Base-by-base conservation (phyloP, 53 echinoderm and acorn worm species). In the Luidia sarsii region DNA sequence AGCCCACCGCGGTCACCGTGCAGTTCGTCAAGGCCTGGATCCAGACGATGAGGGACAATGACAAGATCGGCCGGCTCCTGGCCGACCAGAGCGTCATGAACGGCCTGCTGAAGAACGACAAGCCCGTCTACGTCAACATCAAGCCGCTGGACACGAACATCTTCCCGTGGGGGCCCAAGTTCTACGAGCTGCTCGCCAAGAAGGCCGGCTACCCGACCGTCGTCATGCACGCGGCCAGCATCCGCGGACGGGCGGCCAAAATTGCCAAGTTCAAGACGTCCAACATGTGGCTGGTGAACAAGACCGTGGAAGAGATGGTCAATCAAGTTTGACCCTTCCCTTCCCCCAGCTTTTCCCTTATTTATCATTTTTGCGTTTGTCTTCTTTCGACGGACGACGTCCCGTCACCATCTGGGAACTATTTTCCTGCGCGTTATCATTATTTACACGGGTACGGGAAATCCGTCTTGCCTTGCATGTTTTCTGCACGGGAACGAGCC, bases 71-170 rank as follows among this genome's bases (percentile, higher is more conserved):
- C 2, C 50, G 34, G 30, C 23, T 52, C 0, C 50, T 38, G 3
- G 59, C 65, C n/a, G 81, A 80, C 49, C 81, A 80, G 48, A 36
- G 38, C 10, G 66, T 80, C 7, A 7, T 80, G 64, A 80, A 80
- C 18, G 25, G 48, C 10, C 46, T 80, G 20, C 23, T 80, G 20
- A 23, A n/a, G 0, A 30, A 25, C 10, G 46, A 63, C 21, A 24
- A 64, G 39, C 64, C 63, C 4, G 68, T 68, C 0, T 29, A 68
- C 48, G n/a, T 68, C 22, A 30, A 48, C 5, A 48, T 68, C 14
- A 80, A 49, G 22, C 49, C 64, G 2, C 64, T 80, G 7, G 29
- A 64, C 25, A 48, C 80, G 3, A 33, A 64, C 31, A 50, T 64
- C 3, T 80, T 80, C 64, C 80, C 80, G 2, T 53, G 48, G 3